Base-by-base conservation (phyloP, 1,140 invertebrate species). In the Batillaria attramentaria region DNA sequence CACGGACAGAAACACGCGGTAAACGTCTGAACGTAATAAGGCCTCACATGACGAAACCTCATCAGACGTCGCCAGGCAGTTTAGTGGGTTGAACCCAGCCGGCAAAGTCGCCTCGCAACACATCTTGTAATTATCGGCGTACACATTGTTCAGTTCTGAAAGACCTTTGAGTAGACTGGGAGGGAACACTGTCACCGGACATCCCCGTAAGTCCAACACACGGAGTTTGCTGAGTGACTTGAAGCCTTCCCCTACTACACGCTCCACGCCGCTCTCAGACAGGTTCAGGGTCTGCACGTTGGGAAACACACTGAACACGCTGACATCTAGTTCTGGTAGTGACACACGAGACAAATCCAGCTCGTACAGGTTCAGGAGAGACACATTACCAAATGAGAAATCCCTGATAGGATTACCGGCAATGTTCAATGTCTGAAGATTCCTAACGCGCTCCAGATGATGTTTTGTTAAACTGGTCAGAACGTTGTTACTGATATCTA, bases 31-130 rank as follows among this genome's bases (percentile, higher is more conserved):
- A 20, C 57, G 31, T 8, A 87, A 80, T 20, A 87, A 72, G 37
- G 85, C 79, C 1, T 70, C 69, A 73, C 85, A 86, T 1, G 83
- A 84, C 0, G 86, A 85, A 46, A 87, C 79, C 16, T 79, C 70
- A 39, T 85, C 86, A 37, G 41, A 50, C 46, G 75, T 77, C 10
- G 84, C 60, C 35, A 72, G 10, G 68, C 86, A 87, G 18, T 75
- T 72, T 18, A 16, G 13, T 0, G 76, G n/a, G 1, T 72, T 18
- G 8, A 83, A 79, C 1, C 39, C 18, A 16, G n/a, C 5, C 6
- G 81, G 80, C 74, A 81, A 81, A 18, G 79, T 35, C 35, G 66
- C 39, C 2, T 69, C 75, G 60, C 86, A 87, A 42, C 86, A 87
- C 18, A 87, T 31, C 24, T 77, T 79, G 60, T 79, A 85, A 2